Conservation (phyloP, 2,797 vertebrate species). For the Ptychobarbus kaznakovi region DNA sequence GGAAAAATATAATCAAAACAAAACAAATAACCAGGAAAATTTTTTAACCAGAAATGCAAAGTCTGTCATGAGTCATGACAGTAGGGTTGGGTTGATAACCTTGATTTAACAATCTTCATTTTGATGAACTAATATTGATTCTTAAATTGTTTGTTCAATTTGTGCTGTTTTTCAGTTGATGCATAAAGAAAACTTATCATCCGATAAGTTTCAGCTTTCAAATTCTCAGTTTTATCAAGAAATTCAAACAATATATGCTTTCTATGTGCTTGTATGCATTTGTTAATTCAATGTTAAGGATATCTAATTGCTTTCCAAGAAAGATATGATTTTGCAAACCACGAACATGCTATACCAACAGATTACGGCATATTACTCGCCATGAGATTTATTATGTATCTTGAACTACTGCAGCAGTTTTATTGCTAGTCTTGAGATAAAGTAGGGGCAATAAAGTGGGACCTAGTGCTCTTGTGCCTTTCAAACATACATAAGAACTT, state of each 20-base stretch:
- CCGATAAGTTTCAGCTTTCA: background rate
- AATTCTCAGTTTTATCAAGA: background rate
- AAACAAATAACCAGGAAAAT: background rate
- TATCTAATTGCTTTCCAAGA: background rate
- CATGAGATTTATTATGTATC: constrained; percentile 12
- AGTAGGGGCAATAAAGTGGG: constrained; percentile 12
- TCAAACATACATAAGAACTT: constrained; percentile 19
- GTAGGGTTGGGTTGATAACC: background rate
- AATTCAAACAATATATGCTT: background rate
- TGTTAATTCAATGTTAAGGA: background rate
- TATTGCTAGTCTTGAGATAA: constrained; percentile 12
- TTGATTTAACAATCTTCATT: background rate
- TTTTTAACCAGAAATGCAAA: too few relatives aligned
- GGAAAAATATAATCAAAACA: background rate
- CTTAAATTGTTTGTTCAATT: background rate
- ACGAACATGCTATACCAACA: background rate
- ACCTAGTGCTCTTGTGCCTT: background rate
- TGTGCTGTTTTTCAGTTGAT: background rate
- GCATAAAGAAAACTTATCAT: background rate
- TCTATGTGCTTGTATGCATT: background rate
- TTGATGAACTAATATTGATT: background rate
- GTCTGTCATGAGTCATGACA: background rate
- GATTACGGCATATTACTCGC: background rate
- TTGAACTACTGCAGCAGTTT: constrained; percentile 6
- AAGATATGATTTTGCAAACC: background rate